Base-by-base conservation (phyloP, 2,113 vertebrate species). In the Tringa solitaria region DNA sequence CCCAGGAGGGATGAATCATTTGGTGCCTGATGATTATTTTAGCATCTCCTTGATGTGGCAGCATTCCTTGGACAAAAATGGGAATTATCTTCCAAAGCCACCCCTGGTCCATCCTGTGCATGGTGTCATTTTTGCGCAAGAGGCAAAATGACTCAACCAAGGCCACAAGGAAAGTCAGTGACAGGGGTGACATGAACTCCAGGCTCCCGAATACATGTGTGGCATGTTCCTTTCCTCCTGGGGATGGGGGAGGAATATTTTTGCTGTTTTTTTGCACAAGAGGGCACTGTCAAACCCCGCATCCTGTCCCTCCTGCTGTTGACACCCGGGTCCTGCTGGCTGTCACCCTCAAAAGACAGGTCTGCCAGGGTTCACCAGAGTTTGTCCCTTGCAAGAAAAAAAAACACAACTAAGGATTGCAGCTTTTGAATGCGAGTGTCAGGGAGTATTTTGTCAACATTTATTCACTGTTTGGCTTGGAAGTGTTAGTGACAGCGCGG, bases 371-470 rank as follows among this genome's bases (percentile, higher is more conserved):
- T 33, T 83, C 39, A 41, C 51, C 2, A 1, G 23, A 32, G 7
- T 24, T 48, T 67, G 37, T 54, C 73, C 35, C 54, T 78, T 43
- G 51, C 50, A 19, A 43, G n/a, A 30, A 19, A 51, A 72, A 53
- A 48, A 67, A 48, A 32, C 6, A 18, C 24, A 57, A 51, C 30
- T 6, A 37, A 65, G 64, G 20, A 69, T 45, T 39, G 19, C 57
- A 57, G 37, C 30, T 93, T 85, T 60, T 20, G 39, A 39, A 41
- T 41, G 59, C 0, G 3, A 84, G 27, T 59, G 48, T 46, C 76
- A 82, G 87, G 81, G 96, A 96, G 74, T 92, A 77, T 97, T 97
- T 97, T 98, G 96, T 96, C 96, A 97, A 93, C 84, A 67, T 94
- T 81, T 81, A 63, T 87, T 97, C 16, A 13, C 86, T 93, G 89